These are phyloP conservation scores for Orthochromis indermauri DNA, from an alignment of 2,113 vertebrate species.

Conservation along the genomic window DNA sequence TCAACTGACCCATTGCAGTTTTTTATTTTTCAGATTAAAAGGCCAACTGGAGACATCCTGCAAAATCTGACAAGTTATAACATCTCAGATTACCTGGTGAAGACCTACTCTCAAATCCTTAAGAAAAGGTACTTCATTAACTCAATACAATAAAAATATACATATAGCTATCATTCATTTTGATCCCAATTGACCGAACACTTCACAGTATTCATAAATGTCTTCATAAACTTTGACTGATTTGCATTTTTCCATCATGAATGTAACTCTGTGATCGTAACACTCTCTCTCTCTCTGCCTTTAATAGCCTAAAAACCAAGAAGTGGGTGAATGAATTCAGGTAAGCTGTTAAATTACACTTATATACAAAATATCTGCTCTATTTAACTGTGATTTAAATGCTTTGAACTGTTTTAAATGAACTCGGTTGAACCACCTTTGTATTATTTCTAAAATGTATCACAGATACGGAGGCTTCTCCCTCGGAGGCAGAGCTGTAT, in stretches of 20 bases:
- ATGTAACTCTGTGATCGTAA: not conserved
- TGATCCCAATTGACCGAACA: not conserved
- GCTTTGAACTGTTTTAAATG: not conserved
- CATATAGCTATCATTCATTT: not conserved
- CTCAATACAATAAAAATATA: not conserved
- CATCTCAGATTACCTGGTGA: constrained; percentile 93
- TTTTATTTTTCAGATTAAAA: constrained; percentile 51
- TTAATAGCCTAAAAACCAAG: constrained; percentile 79
- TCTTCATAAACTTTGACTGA: not conserved
- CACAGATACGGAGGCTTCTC: constrained; percentile 89
- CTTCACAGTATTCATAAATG: not conserved
- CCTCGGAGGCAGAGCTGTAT: constrained; percentile 64
- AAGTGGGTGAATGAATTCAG: constrained; percentile 90
- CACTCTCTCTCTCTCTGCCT: not conserved
- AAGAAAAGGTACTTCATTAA: constrained; percentile 81
- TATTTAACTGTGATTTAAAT: not conserved
- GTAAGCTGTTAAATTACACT: constrained; percentile 56
- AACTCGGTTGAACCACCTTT: not conserved
- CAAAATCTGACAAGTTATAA: constrained; percentile 91
- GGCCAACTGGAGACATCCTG: constrained; percentile 76
- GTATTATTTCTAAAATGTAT: not conserved
- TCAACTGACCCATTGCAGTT: not conserved
- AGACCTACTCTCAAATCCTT: constrained; percentile 91
- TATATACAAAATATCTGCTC: not conserved
- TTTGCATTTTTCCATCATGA: not conserved